These are phyloP conservation scores for Gulo gulo DNA, from an alignment of 2,113 vertebrate species.

Conservation along the genomic window DNA sequence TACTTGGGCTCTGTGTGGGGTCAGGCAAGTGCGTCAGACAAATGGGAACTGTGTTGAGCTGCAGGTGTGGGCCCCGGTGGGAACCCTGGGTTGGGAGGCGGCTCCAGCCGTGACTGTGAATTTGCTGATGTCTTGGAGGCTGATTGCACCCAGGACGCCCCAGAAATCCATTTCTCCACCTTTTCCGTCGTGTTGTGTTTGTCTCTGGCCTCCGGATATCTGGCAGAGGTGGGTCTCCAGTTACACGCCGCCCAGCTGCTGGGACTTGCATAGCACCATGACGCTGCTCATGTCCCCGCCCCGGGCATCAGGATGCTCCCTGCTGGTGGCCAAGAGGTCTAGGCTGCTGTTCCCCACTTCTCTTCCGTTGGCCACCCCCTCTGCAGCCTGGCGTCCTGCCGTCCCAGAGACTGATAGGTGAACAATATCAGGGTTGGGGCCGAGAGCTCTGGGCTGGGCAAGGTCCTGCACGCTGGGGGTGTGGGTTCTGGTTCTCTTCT, in stretches of 20 bases:
- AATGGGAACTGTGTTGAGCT: background rate
- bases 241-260: background rate
- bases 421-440: background rate
- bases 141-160: background rate
- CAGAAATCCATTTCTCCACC: background rate
- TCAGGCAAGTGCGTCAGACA: background rate
- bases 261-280: background rate
- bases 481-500: background rate
- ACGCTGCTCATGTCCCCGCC: background rate
- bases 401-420: background rate
- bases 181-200: background rate
- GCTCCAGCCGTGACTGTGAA: background rate
- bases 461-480: rapidly evolving
- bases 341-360: background rate
- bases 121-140: background rate
- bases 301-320: background rate
- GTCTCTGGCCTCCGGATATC: background rate
- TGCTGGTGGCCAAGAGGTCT: background rate
- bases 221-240: background rate
- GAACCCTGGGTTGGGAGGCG: background rate
- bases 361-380: background rate
- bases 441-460: background rate
- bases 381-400: background rate
- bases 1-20: background rate
- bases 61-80: rapidly evolving